Percentiles rank a stretch among this genome's conserved stretches.
Evolutionary conservation across 2,113 vertebrate species (phyloP).

Genomic region (Grammomys dolichurus): DNA sequence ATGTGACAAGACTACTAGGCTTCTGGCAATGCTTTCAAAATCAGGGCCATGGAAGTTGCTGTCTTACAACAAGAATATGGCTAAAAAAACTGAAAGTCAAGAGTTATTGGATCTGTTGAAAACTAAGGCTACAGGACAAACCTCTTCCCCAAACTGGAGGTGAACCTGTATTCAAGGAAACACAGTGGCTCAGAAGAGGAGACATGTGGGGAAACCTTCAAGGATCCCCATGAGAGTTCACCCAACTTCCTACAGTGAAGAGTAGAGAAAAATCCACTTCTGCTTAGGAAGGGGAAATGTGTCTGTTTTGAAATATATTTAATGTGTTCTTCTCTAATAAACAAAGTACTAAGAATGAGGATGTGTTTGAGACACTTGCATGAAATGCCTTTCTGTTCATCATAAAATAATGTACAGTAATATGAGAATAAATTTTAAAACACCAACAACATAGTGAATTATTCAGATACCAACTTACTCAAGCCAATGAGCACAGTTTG

Average conservation of each 20-base stretch:
- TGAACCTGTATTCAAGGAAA: background rate
- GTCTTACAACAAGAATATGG: too few species aligned
- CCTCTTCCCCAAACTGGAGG: background rate
- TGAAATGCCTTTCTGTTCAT: background rate
- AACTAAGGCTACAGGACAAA: background rate
- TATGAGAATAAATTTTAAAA: background rate
- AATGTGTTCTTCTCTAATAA: background rate
- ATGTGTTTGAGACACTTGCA: background rate
- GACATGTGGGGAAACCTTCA: background rate
- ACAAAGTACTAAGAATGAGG: background rate
- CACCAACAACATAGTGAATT: background rate
- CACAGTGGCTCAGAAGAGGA: background rate
- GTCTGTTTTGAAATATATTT: background rate
- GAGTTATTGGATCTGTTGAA: background rate
- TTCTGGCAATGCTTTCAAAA: background rate
- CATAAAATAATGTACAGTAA: background rate
- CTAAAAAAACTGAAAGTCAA: background rate
- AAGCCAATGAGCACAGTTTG: slow-evolving; percentile 3
- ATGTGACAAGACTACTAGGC: background rate
- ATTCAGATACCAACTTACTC: background rate
- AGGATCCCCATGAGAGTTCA: background rate
- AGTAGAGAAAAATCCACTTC: background rate
- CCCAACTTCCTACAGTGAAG: background rate
- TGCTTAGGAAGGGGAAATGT: background rate
- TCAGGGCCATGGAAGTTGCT: background rate